Base-by-base conservation (phyloP, 2,113 vertebrate species). In the Neofelis nebulosa region DNA sequence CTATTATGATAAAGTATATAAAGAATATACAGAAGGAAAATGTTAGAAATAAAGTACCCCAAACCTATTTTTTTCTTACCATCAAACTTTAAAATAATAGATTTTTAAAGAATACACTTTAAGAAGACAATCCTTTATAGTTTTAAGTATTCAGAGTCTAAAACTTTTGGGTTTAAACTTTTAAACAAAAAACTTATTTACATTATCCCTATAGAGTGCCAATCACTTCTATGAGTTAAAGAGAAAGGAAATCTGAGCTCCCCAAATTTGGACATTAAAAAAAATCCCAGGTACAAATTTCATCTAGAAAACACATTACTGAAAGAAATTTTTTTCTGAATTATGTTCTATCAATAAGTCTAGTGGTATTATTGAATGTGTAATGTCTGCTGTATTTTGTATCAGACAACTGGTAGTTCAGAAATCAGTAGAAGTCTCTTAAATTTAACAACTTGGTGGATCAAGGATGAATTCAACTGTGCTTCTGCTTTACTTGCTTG, bases 401-500 rank as follows among this genome's bases (percentile, higher is more conserved):
- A 55, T 92, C 21, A 89, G 27, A 61, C 13, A 93, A 78, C 11
- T 92, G 13, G 5, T 86, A 78, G 89, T 90, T 82, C 45, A 89
- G 21, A 97, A 97, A 78, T 96, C 68, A 82, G 57, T 31, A 88
- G n/a, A 94, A 90, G 25, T 82, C 36, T 95, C 48, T 48, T 74
- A 79, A 82, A 7, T 66, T 82, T 89, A 94, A 63, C 14, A 55
- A 81, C 29, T 92, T 97, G 78, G 16, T 81, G 25, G 57, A 61
- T 91, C 38, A 95, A 61, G 79, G 41, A 83, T 57, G 4, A 74
- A 83, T 80, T 97, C 41, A 80, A 55, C 27, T 80, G 19, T 95
- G 74, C 7, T 95, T 95, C 25, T 96, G 65, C 38, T 96, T 97
- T 95, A 55, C 50, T 97, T 96, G 65, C 66, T 97, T 88, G 29